Conservation (phyloP, 2,797 vertebrate genomes). For the Okamejei kenojei region DNA sequence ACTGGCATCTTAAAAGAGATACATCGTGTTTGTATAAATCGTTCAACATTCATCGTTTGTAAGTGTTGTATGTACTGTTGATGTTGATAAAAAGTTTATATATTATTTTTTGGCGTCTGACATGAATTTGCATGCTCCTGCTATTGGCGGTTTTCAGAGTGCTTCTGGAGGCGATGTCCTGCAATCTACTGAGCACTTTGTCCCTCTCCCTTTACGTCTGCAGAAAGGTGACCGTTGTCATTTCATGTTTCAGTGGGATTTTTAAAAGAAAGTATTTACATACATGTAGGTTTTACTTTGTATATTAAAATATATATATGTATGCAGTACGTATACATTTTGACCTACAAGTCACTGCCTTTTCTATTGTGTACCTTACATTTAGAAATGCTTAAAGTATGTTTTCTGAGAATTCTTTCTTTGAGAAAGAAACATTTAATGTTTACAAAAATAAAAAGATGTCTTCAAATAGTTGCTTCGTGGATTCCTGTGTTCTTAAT, state of each 20-base stretch:
- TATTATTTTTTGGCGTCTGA: slow-evolving; percentile 92
- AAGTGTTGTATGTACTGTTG: slow-evolving; percentile 99
- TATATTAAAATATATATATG: slow-evolving; percentile 59
- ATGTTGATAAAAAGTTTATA: slow-evolving; percentile 99
- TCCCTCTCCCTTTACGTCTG: slow-evolving; percentile 69
- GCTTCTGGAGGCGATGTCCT: slow-evolving; percentile 72
- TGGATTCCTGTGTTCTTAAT: neutral
- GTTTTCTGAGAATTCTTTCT: slow-evolving; percentile 75
- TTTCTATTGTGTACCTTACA: slow-evolving; percentile 69
- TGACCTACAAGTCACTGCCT: slow-evolving; percentile 60
- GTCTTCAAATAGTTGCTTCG: slow-evolving; percentile 21
- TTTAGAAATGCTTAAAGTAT: slow-evolving; percentile 70
- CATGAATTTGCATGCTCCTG: slow-evolving; percentile 94
- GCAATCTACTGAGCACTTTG: slow-evolving; percentile 84
- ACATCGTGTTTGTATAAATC: slow-evolving; percentile 94
- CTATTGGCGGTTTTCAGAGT: slow-evolving; percentile 78
- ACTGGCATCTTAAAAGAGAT: slow-evolving; percentile 67
- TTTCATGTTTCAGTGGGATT: slow-evolving; percentile 66
- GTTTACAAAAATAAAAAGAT: slow-evolving; percentile 40
- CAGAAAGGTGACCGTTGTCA: slow-evolving; percentile 69
- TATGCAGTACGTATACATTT: slow-evolving; percentile 59
- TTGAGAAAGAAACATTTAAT: slow-evolving; percentile 65
- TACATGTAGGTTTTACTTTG: slow-evolving; percentile 66
- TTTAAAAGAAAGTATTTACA: slow-evolving; percentile 62
- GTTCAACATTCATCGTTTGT: slow-evolving; percentile 98